These are phyloP conservation scores for Rhea pennata DNA, from an alignment of 2,113 vertebrate species.

Conservation along the genomic window DNA sequence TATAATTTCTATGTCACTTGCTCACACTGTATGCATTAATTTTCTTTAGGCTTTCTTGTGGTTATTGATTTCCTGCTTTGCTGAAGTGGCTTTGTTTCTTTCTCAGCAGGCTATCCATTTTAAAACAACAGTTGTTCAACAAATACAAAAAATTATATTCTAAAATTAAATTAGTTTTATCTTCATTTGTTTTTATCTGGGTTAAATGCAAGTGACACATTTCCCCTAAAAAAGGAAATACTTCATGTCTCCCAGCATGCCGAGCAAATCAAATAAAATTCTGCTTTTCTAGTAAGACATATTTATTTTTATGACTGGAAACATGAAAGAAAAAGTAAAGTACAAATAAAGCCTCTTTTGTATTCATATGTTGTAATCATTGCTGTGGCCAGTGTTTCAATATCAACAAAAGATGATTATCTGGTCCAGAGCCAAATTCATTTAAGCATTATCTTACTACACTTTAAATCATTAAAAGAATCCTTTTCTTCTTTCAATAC, in stretches of 20 bases:
- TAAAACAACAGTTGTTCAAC: constrained; percentile 61
- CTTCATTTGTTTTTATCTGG: constrained; percentile 50
- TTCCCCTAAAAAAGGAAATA: constrained; percentile 18
- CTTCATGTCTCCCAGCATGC: not conserved
- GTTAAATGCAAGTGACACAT: constrained; percentile 27
- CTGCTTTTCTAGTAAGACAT: not conserved
- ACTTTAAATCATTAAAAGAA: not conserved
- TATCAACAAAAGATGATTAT: constrained; percentile 8
- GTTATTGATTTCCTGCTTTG: constrained; percentile 71
- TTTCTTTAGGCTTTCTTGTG: constrained; percentile 61
- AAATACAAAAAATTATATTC: constrained; percentile 4
- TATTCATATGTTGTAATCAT: constrained; percentile 18
- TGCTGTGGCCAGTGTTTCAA: constrained; percentile 22
- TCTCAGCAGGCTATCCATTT: constrained; percentile 51
- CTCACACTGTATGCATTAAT: constrained; percentile 44
- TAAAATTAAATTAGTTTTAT: constrained; percentile 67
- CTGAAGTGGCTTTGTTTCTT: constrained; percentile 57
- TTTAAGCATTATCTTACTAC: not conserved
- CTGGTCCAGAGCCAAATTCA: constrained; percentile 24
- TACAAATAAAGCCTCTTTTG: constrained; percentile 46
- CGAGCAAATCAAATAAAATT: not conserved
- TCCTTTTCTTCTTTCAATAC: not conserved
- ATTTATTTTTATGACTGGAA: constrained; percentile 49
- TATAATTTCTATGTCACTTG: constrained; percentile 53
- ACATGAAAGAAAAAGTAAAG: constrained; percentile 16